A percentile compares a stretch with the other conserved stretches of the same genome.
phyloP scores from a whole-genome alignment of 2,888 invertebrate species.

The Gastracanthus pulcherrimus region DNA sequence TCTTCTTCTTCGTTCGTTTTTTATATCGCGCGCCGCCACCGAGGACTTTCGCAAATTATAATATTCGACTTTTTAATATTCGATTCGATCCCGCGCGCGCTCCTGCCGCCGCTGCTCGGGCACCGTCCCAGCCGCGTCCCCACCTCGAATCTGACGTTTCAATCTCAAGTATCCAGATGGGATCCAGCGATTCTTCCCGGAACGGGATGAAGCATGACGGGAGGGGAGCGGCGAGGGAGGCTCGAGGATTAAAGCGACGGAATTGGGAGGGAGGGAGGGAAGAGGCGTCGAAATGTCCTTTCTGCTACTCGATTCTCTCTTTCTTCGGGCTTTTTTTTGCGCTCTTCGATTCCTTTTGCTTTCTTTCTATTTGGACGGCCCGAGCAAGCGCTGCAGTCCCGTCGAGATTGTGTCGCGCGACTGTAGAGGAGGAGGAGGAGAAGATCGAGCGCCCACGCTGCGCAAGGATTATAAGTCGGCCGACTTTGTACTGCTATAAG shows the following conservation, averaged over 20 bases:
- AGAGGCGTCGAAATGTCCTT: constrained; percentile 43
- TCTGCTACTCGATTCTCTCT: constrained; percentile 20
- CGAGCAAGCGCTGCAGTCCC: background rate
- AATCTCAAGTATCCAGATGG: constrained; percentile 76
- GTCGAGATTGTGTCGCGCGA: background rate
- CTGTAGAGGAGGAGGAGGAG: no score
- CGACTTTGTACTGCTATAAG: constrained; percentile 10
- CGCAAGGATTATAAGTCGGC: background rate
- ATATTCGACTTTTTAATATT: constrained; percentile 70
- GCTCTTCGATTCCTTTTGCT: constrained; percentile 4
- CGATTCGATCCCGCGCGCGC: constrained; percentile 61
- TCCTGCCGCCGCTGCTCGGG: background rate
- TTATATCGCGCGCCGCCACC: constrained; percentile 57
- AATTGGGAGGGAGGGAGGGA: background rate
- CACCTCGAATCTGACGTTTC: constrained; percentile 73
- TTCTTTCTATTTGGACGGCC: constrained; percentile 2
- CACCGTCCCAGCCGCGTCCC: constrained; percentile 48
- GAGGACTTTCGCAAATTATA: constrained; percentile 68
- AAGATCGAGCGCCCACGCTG: background rate
- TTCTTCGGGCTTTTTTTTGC: background rate
- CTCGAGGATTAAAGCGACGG: constrained; percentile 41
- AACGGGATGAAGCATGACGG: constrained; percentile 52
- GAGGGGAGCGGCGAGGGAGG: constrained; percentile 21
- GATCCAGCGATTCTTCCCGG: constrained; percentile 69
- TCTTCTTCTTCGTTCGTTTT: background rate